Percentiles rank a stretch among this genome's conserved stretches.
phyloP scores from a whole-genome alignment of 2,888 invertebrate species.

The Lycaena phlaeas region DNA sequence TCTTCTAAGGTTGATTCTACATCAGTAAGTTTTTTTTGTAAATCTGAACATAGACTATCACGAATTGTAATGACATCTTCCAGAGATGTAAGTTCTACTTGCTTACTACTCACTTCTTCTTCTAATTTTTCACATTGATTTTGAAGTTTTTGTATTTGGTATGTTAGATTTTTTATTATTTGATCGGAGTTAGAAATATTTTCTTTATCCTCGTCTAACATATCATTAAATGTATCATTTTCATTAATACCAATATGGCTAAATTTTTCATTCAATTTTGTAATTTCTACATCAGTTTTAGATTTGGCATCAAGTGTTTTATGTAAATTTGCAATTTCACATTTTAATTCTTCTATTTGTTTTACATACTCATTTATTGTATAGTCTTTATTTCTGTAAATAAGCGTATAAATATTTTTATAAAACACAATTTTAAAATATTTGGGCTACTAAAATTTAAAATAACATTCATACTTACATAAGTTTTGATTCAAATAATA shows the following conservation, averaged over 20 bases:
- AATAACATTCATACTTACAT: too few species aligned
- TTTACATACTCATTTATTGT: conserved; percentile 55
- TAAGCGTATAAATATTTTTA: conserved; percentile 6
- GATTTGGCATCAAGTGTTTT: conserved; percentile 23
- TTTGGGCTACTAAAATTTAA: too few species aligned
- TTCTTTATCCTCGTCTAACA: conserved; percentile 12
- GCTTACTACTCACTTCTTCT: conserved; percentile 50
- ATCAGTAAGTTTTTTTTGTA: conserved; percentile 53
- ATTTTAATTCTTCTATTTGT: conserved; percentile 58
- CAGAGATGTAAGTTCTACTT: conserved; percentile 50
- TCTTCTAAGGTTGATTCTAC: conserved; percentile 48
- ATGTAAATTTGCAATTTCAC: conserved; percentile 37
- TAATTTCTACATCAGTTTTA: conserved; percentile 27
- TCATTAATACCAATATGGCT: conserved; percentile 23
- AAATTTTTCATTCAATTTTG: conserved; percentile 28
- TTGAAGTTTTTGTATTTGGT: conserved; percentile 40
- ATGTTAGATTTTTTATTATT: conserved; percentile 32
- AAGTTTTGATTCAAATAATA: too few species aligned
- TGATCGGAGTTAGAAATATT: conserved; percentile 19
- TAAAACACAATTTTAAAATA: too few species aligned
- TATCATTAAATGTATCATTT: conserved; percentile 11
- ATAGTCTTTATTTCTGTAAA: conserved; percentile 55
- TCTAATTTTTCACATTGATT: conserved; percentile 48
- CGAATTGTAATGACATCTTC: conserved; percentile 59
- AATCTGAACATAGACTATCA: conserved; percentile 58